A percentile compares a stretch with the other conserved stretches of the same genome.
phyloP scores from a whole-genome alignment of 1,140 invertebrate species.

The Formica exsecta region DNA sequence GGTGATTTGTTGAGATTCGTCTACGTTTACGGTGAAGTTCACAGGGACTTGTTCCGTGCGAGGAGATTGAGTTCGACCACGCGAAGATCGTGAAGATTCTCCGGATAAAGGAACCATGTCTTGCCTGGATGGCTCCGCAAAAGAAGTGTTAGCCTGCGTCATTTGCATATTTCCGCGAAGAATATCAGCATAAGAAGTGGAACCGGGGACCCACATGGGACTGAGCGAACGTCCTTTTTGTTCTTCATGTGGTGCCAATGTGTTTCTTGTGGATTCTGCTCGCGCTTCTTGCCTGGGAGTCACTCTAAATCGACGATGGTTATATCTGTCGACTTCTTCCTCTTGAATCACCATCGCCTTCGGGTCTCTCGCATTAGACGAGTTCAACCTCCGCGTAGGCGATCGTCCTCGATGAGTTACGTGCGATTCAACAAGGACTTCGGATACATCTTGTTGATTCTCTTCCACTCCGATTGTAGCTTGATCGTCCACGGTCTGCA shows the following conservation, averaged over 20 bases:
- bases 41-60: neutral
- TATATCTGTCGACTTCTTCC: neutral
- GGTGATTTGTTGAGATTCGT: neutral
- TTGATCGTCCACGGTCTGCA: neutral
- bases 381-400: constrained; percentile 73
- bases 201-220: constrained; percentile 91
- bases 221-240: constrained; percentile 88
- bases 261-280: constrained; percentile 22
- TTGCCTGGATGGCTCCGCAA: constrained; percentile 48
- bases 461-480: neutral
- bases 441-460: neutral
- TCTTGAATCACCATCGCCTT: neutral
- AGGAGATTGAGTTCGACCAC: neutral
- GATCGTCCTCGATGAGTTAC: constrained; percentile 78
- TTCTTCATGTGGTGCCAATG: constrained; percentile 76
- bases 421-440: neutral
- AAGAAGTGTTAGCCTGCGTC: constrained; percentile 56
- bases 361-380: constrained; percentile 37
- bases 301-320: neutral
- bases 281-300: constrained; percentile 16
- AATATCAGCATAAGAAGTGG: constrained; percentile 92
- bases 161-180: constrained; percentile 87
- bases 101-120: constrained; percentile 69
- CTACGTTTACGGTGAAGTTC: neutral
- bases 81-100: constrained; percentile 1